A percentile compares a stretch with the other conserved stretches of the same genome.
These are phyloP conservation scores for Pomacea maculata DNA, from an alignment of 1,140 invertebrate species.

Conservation along the genomic window DNA sequence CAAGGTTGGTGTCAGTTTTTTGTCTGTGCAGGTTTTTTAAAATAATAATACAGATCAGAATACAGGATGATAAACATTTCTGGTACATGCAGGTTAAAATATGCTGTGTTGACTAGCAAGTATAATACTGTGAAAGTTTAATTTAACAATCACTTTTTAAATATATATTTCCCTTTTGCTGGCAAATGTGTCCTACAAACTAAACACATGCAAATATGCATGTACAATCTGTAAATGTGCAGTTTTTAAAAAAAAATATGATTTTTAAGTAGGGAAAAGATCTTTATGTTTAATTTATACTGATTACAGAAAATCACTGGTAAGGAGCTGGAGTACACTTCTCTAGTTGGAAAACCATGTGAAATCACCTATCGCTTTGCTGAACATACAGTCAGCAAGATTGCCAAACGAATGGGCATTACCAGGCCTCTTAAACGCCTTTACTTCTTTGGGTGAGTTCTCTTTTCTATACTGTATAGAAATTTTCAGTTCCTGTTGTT, in stretches of 20 bases:
- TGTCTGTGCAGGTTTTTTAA: background rate
- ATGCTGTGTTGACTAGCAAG: too few species aligned
- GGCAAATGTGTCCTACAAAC: too few species aligned
- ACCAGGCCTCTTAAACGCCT: conserved; percentile 55
- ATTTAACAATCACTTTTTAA: too few species aligned
- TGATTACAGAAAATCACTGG: conserved; percentile 63
- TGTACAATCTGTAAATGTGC: too few species aligned
- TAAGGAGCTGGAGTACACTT: conserved; percentile 61
- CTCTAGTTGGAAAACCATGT: conserved; percentile 65
- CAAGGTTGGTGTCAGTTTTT: conserved; percentile 43
- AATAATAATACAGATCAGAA: too few species aligned
- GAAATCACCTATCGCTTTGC: conserved; percentile 66
- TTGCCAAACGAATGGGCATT: conserved; percentile 57
- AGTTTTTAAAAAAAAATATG: too few species aligned
- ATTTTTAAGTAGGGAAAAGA: background rate
- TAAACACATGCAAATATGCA: too few species aligned
- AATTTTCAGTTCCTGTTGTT: background rate
- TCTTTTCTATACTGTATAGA: background rate
- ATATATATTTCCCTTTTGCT: too few species aligned
- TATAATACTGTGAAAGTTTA: too few species aligned
- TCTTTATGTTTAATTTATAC: conserved; percentile 1
- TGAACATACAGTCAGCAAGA: conserved; percentile 56
- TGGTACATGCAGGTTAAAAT: too few species aligned
- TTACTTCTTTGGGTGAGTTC: conserved; percentile 65
- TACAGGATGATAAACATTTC: too few species aligned